Conservation (phyloP, 1,140 invertebrate species). For the Vanessa tameamea region DNA sequence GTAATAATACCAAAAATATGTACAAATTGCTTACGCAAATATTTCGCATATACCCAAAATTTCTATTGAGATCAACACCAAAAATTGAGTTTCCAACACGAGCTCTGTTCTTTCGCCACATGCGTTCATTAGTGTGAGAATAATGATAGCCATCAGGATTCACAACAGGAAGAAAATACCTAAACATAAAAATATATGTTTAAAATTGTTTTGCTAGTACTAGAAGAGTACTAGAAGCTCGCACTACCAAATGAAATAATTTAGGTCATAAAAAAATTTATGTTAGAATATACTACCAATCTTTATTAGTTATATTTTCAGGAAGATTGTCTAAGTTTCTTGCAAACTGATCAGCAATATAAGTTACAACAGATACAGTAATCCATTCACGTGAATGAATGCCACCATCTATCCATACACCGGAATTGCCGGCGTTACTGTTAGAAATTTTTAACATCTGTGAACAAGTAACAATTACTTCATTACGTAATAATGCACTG, state of each 20-base stretch:
- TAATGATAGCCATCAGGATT: conserved; percentile 89
- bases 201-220: neutral
- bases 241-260: neutral
- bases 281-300: conserved; percentile 52
- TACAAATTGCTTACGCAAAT: neutral
- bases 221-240: neutral
- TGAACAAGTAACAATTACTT: conserved; percentile 43
- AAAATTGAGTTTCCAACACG: conserved; percentile 70
- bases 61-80: conserved; percentile 86
- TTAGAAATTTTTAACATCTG: conserved; percentile 75
- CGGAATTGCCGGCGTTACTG: conserved; percentile 76
- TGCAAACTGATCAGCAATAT: conserved; percentile 68
- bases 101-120: conserved; percentile 88
- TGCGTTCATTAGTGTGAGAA: conserved; percentile 81
- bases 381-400: conserved; percentile 87
- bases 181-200: conserved; percentile 47
- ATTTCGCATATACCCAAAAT: conserved; percentile 76
- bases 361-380: conserved; percentile 83
- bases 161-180: conserved; percentile 85
- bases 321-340: conserved; percentile 58
- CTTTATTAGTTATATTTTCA: conserved; percentile 64
- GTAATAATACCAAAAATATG: neutral
- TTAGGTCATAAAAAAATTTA: too few relatives aligned
- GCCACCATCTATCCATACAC: conserved; percentile 82
- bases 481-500: neutral